Conservation (phyloP, 2,888 invertebrate genomes). For the Epinotia ramella region DNA sequence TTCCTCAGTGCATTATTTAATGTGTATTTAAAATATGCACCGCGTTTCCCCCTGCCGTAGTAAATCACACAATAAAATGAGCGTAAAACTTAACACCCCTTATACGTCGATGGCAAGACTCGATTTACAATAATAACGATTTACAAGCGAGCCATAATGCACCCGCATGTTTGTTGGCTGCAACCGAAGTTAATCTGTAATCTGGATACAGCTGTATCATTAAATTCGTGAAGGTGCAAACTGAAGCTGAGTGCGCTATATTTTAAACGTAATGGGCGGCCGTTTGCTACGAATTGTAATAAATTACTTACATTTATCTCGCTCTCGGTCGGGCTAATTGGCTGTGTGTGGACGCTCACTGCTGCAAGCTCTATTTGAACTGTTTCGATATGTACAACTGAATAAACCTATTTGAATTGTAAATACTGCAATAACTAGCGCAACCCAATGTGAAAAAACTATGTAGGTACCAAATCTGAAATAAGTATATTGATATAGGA, state of each 20-base stretch:
- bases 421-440: slow-evolving; percentile 11
- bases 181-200: slow-evolving; percentile 42
- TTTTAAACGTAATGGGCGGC: slow-evolving; percentile 76
- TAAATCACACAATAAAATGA: slow-evolving; percentile 33
- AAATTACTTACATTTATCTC: slow-evolving; percentile 79
- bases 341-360: slow-evolving; percentile 60
- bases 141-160: slow-evolving; percentile 4
- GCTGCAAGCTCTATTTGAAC: slow-evolving; percentile 27
- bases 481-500: too few species aligned
- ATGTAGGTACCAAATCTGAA: not conserved
- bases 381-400: slow-evolving; percentile 29
- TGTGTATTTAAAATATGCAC: slow-evolving; percentile 13
- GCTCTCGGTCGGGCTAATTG: slow-evolving; percentile 72
- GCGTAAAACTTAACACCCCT: slow-evolving; percentile 31
- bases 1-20: not conserved
- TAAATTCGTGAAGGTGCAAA: slow-evolving; percentile 61
- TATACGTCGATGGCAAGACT: slow-evolving; percentile 17
- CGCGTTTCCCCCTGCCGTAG: not conserved
- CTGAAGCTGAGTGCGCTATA: slow-evolving; percentile 68
- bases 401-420: slow-evolving; percentile 23
- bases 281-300: slow-evolving; percentile 70
- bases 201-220: slow-evolving; percentile 53
- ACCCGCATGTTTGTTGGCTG: slow-evolving; percentile 42
- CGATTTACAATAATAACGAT: slow-evolving; percentile 11
- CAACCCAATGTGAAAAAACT: not conserved